A percentile compares a stretch with the other conserved stretches of the same genome.
Evolutionary conservation across 2,113 vertebrate genomes (phyloP).

Genomic region (Zosterops borbonicus): DNA sequence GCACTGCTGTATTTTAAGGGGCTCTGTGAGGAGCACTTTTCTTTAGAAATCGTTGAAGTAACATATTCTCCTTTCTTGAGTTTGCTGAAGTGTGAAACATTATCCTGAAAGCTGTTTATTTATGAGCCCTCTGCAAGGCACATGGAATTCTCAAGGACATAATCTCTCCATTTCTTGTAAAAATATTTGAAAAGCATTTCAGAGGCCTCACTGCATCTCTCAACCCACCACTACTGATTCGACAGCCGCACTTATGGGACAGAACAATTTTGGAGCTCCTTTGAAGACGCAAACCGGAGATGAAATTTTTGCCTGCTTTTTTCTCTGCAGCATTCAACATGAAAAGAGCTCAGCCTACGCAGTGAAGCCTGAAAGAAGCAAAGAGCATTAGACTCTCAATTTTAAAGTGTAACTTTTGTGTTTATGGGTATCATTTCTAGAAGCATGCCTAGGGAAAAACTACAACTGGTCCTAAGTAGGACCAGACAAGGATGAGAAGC

Average conservation of each 20-base stretch:
- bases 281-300: neutral
- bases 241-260: neutral
- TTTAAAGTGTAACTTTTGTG: neutral
- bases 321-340: neutral
- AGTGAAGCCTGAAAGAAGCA: neutral
- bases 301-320: neutral
- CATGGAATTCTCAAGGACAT: slow-evolving; percentile 25
- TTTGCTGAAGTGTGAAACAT: slow-evolving; percentile 45
- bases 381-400: neutral
- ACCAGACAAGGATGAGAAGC: neutral
- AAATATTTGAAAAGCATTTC: slow-evolving; percentile 58
- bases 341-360: neutral
- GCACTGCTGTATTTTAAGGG: neutral
- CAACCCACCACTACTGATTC: neutral
- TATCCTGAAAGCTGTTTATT: slow-evolving; percentile 46
- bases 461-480: neutral
- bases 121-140: slow-evolving; percentile 10
- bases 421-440: neutral
- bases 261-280: neutral
- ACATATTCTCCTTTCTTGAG: neutral
- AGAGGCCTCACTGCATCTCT: slow-evolving; percentile 7
- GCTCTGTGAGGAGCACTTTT: neutral
- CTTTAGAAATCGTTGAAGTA: neutral
- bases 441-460: neutral
- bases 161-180: slow-evolving; percentile 14